Evolutionary conservation across 2,888 invertebrate species (phyloP).

Genomic region (Dorcus parallelipipedus): DNA sequence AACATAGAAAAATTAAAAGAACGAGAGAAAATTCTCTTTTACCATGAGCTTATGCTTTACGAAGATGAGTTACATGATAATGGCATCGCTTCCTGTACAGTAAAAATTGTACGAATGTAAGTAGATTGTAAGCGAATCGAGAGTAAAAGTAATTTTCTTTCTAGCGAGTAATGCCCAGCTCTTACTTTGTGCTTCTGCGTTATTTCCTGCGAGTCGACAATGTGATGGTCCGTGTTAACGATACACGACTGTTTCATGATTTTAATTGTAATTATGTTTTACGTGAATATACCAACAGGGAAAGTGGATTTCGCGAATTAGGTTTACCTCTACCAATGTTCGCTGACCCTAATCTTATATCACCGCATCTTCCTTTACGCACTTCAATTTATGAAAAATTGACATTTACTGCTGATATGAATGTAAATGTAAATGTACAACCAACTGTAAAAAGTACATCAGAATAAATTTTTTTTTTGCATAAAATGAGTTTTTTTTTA

Average conservation of each 20-base stretch:
- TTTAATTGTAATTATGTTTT: conserved; percentile 73
- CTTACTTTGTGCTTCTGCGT: conserved; percentile 85
- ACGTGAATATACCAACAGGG: conserved; percentile 78
- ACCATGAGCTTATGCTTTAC: conserved; percentile 88
- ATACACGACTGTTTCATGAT: conserved; percentile 83
- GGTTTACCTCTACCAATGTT: conserved; percentile 61
- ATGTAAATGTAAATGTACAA: no score
- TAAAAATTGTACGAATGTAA: conserved; percentile 79
- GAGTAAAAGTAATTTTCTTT: conserved; percentile 31
- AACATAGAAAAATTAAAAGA: conserved; percentile 84
- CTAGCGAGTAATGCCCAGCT: conserved; percentile 93
- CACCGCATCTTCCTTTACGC: conserved; percentile 61
- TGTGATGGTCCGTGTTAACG: conserved; percentile 82
- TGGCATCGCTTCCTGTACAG: conserved; percentile 85
- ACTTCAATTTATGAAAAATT: conserved; percentile 48
- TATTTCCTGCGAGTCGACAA: conserved; percentile 94
- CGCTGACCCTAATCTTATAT: conserved; percentile 66
- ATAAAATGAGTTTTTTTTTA: not conserved
- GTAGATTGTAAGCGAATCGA: not conserved
- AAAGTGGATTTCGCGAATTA: conserved; percentile 68
- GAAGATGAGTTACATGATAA: conserved; percentile 99
- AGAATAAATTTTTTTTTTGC: not conserved
- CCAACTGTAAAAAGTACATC: not conserved
- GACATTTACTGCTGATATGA: conserved; percentile 7
- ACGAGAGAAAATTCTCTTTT: conserved; percentile 90